phyloP scores from a whole-genome alignment of 1,140 invertebrate species.

The Carposina sasakii region DNA sequence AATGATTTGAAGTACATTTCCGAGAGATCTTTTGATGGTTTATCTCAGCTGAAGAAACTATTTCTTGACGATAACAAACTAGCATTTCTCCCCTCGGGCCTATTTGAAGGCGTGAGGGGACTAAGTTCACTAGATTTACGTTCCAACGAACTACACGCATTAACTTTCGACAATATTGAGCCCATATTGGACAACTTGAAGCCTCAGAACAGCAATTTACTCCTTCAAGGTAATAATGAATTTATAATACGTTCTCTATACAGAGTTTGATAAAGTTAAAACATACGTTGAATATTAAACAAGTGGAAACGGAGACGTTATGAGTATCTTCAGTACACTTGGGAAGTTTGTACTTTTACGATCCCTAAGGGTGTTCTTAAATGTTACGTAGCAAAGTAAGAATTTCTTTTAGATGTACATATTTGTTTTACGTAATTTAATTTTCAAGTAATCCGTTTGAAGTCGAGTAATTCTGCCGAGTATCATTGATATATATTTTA shows the following conservation, averaged over 20 bases:
- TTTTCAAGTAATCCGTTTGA: slow-evolving; percentile 18
- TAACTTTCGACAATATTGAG: slow-evolving; percentile 80
- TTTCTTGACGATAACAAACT: slow-evolving; percentile 83
- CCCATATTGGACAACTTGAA: slow-evolving; percentile 84
- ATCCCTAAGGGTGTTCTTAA: slow-evolving; percentile 33
- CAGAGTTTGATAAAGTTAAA: slow-evolving; percentile 40
- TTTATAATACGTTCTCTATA: slow-evolving; percentile 45
- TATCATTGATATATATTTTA: too few relatives aligned
- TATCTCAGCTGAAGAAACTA: slow-evolving; percentile 78
- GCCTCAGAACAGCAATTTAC: slow-evolving; percentile 79
- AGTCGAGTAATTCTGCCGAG: too few relatives aligned
- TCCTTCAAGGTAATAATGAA: slow-evolving; percentile 81
- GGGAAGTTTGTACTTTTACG: slow-evolving; percentile 44
- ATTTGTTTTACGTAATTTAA: too few relatives aligned
- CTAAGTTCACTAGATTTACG: slow-evolving; percentile 81
- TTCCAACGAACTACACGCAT: slow-evolving; percentile 80
- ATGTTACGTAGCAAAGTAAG: slow-evolving; percentile 4
- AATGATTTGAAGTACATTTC: slow-evolving; percentile 79
- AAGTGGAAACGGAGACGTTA: slow-evolving; percentile 36
- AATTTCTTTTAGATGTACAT: too few relatives aligned
- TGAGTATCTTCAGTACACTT: slow-evolving; percentile 37
- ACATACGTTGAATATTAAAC: slow-evolving; percentile 49
- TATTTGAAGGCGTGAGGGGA: slow-evolving; percentile 77
- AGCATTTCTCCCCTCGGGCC: slow-evolving; percentile 74
- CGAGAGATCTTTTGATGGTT: slow-evolving; percentile 80